Evolutionary conservation across 2,113 vertebrate species (phyloP).

Genomic region (Acanthochromis polyacanthus): DNA sequence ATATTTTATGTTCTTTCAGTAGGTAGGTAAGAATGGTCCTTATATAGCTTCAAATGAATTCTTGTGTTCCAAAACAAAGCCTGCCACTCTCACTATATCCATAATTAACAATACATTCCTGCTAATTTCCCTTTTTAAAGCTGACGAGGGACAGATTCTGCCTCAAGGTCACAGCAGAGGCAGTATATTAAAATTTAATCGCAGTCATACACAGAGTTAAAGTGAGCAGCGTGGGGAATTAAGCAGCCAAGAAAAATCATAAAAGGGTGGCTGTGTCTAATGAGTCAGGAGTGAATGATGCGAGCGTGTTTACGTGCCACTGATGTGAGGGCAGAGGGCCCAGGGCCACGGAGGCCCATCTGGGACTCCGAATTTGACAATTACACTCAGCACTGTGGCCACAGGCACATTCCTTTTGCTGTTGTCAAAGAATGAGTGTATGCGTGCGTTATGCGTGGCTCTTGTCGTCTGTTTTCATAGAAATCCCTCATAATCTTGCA

Average conservation of each 20-base stretch:
- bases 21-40: background rate
- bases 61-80: conserved; percentile 39
- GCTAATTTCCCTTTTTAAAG: conserved; percentile 70
- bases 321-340: conserved; percentile 61
- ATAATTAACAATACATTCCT: conserved; percentile 64
- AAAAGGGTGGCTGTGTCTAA: conserved; percentile 58
- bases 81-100: conserved; percentile 18
- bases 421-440: conserved; percentile 53
- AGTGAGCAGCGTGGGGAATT: conserved; percentile 61
- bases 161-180: conserved; percentile 69
- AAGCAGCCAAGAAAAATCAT: conserved; percentile 51
- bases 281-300: conserved; percentile 70
- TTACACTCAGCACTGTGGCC: conserved; percentile 48
- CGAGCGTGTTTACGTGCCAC: conserved; percentile 61
- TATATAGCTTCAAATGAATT: background rate
- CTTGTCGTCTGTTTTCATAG: conserved; percentile 34
- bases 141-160: conserved; percentile 52
- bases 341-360: conserved; percentile 55
- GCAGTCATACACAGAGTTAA: conserved; percentile 69
- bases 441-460: conserved; percentile 6
- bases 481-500: conserved; percentile 55
- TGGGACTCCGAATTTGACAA: conserved; percentile 58
- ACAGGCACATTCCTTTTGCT: conserved; percentile 45
- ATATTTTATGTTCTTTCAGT: background rate
- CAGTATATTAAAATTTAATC: conserved; percentile 73